Percentiles rank a stretch among this genome's conserved stretches.
Evolutionary conservation across 1,140 invertebrate genomes (phyloP).

Genomic region (Euwallacea similis): DNA sequence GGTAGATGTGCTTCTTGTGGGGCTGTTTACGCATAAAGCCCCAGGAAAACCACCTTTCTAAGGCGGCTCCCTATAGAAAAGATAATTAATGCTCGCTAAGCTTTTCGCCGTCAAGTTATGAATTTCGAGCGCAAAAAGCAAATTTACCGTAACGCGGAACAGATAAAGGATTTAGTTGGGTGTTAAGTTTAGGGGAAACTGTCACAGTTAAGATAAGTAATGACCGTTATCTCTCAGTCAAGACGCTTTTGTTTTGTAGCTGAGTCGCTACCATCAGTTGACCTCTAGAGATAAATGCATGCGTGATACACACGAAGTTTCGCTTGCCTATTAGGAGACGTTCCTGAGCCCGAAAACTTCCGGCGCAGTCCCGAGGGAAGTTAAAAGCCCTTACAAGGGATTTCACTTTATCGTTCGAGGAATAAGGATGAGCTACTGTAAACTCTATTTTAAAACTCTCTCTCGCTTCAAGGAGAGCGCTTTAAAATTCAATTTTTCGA

Average conservation of each 20-base stretch:
- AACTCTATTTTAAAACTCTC: conserved; percentile 27
- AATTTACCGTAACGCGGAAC: conserved; percentile 5
- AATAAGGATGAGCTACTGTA: conserved; percentile 17
- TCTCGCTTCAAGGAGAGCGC: background rate
- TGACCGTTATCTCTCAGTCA: background rate
- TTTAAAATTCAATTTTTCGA: background rate
- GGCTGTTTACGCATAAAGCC: conserved; percentile 28
- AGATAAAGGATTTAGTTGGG: conserved; percentile 4
- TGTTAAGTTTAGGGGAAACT: background rate
- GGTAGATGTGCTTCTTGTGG: conserved; percentile 24
- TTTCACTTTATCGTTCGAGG: conserved; percentile 26
- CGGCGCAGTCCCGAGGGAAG: background rate
- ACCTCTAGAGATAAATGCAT: background rate
- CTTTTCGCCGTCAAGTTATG: conserved; percentile 18
- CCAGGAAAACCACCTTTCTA: conserved; percentile 27
- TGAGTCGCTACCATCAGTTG: background rate
- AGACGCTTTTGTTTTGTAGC: background rate
- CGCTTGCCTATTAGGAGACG: background rate
- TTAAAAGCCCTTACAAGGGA: conserved; percentile 26
- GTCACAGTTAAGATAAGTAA: conserved; percentile 5
- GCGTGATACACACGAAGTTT: background rate
- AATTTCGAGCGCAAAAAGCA: conserved; percentile 17
- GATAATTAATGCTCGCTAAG: conserved; percentile 29
- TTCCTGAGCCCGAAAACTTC: background rate
- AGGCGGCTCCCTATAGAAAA: conserved; percentile 22